Evolutionary conservation across 2,888 invertebrate species (phyloP), one percentile per base, ranked within the genome.

Genomic region (Criorhina ranunculi): DNA sequence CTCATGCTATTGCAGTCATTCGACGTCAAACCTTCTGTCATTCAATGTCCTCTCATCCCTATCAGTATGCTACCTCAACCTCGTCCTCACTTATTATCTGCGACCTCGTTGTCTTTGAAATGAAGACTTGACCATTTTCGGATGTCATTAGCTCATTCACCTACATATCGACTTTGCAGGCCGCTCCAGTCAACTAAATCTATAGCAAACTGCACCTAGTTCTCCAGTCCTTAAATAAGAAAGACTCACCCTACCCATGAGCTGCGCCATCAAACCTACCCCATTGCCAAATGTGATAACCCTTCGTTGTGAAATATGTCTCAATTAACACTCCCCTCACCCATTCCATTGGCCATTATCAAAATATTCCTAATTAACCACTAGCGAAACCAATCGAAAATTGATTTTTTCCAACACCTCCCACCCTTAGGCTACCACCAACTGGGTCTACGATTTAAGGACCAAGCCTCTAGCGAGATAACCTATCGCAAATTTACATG

Each of bases 401-500:
- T 70, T 15, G 64, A 64, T 55, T 62, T 55, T 62, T 40, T 33
- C 12, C 29, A 53, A 15, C 19, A 66, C 40, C 12, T 66, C 72
- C 51, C 55, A 46, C 24, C 29, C 40, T 40, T 51, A 31, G 17
- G 9, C 17, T 8, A n/a, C 1, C 11, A 8, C 35, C 31, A 57
- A 60, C 6, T 49, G 49, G 11, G 15, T 35, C 19, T 17, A 12
- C 49, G 5, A 15, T 12, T 40, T 19, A 17, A 12, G 55, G 55
- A 69, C 80, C 67, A 49, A 75, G 55, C 69, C 79, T 33, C 3
- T 35, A 4, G 17, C 37, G 24, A 33, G 51, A 35, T 44, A 64
- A 72, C 59, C 46, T 70, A 70, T 55, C 57, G 57, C 62, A 55
- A 70, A 49, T 77, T 82, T 55, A 42, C 66, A 82, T 82, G 82